Conservation (phyloP, 2,888 invertebrate species). For the Eurytoma californica region DNA sequence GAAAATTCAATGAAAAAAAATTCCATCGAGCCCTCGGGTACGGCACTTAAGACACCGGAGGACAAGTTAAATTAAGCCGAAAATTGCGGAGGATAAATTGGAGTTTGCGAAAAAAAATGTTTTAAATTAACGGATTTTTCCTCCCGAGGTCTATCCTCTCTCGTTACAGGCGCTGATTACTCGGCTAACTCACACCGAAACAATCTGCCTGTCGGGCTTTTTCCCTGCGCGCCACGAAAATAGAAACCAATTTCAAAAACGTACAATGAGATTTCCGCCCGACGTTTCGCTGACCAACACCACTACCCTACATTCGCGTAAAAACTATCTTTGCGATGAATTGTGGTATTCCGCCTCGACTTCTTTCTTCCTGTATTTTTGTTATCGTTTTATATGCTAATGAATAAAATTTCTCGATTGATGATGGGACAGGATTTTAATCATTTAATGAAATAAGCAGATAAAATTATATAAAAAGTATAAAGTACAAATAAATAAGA, state of each 20-base stretch:
- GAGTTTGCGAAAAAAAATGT: slow-evolving; percentile 22
- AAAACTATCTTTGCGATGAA: background rate
- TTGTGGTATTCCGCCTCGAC: too few species aligned
- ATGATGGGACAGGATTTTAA: too few species aligned
- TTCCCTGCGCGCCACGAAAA: slow-evolving; percentile 3
- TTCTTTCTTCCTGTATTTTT: too few species aligned
- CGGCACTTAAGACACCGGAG: slow-evolving; percentile 15
- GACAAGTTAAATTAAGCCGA: slow-evolving; percentile 39
- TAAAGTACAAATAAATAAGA: too few species aligned
- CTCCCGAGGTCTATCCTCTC: background rate
- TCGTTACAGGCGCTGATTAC: slow-evolving; percentile 38
- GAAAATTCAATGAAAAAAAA: too few species aligned
- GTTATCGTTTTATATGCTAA: too few species aligned
- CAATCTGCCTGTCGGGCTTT: slow-evolving; percentile 25
- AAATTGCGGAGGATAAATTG: slow-evolving; percentile 39
- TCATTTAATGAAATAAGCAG: too few species aligned
- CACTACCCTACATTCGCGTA: too few species aligned
- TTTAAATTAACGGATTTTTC: slow-evolving; percentile 33
- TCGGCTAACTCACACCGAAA: slow-evolving; percentile 23
- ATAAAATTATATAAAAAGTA: too few species aligned
- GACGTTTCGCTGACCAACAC: background rate
- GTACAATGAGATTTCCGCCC: slow-evolving; percentile 32
- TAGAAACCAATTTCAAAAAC: slow-evolving; percentile 38
- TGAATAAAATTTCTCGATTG: too few species aligned
- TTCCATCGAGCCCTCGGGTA: too few species aligned